Base-by-base conservation (phyloP, 2,888 invertebrate genomes). In the Lithosia quadra region DNA sequence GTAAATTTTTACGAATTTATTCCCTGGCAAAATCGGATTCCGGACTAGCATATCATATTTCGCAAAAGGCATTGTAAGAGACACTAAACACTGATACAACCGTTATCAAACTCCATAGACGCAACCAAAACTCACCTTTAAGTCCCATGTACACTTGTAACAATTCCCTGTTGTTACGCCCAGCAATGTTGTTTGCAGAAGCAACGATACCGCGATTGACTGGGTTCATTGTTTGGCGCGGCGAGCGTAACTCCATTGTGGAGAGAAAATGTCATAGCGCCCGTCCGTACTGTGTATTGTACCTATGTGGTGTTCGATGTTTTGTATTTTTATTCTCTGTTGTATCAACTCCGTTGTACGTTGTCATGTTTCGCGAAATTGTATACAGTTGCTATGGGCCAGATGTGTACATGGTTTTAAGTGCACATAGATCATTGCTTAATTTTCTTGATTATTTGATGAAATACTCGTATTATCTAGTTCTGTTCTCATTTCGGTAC, bases 161-260 rank as follows among this genome's bases (percentile, higher is more conserved):
- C 82, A 82, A 82, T 81, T 80, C 77, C 67, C 74, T 65, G 77
- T 80, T 82, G 77, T 80, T 80, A 75, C 72, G 69, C 66, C 74
- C 79, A 71, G 67, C 72, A 77, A 76, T 76, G 80, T 82, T 89
- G 88, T 90, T 89, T 88, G 85, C 84, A 81, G 76, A 78, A 79
- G 70, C 71, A 83, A 81, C 87, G 89, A 90, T 90, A 87, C 86
- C 85, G 84, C 87, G 88, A 90, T 88, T 88, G 88, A 88, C 88
- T 88, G 86, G 82, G 77, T 81, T 82, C 81, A 89, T 91, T 90
- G 90, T 90, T 84, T 84, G 84, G 82, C 73, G 84, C 80, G 82
- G 77, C 79, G 78, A 75, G 80, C 79, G 84, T 82, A 82, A 84
- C 84, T 83, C 85, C 74, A 89, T 89, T 90, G 88, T 89, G 75